Conservation (phyloP, 2,113 vertebrate species). For the Lamprologus sp. region DNA sequence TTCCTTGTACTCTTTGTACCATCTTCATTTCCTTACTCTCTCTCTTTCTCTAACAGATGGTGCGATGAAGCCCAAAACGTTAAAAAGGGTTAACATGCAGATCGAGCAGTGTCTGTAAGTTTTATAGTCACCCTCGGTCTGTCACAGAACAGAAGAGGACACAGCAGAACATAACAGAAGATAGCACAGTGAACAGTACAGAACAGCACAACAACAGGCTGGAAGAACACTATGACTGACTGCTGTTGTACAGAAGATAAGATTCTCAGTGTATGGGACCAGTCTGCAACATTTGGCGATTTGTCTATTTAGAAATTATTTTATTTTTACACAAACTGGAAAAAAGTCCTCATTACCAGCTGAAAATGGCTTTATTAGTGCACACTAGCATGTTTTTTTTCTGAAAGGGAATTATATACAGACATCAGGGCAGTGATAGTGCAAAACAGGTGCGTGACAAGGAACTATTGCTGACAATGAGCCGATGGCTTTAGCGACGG, state of each 20-base stretch:
- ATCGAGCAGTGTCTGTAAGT: conserved; percentile 18
- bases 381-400: neutral
- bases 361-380: neutral
- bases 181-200: neutral
- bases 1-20: neutral
- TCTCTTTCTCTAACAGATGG: conserved; percentile 39
- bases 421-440: neutral
- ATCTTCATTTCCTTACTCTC: neutral
- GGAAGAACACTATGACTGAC: neutral
- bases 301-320: neutral
- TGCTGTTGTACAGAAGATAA: neutral
- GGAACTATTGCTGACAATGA: neutral
- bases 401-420: neutral
- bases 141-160: neutral
- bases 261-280: neutral
- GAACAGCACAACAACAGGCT: neutral
- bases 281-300: neutral
- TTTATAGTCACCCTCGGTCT: neutral
- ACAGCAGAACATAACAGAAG: neutral
- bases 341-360: neutral
- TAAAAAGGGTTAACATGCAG: conserved; percentile 29
- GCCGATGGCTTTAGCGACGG: neutral
- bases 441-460: neutral
- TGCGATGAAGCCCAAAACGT: conserved; percentile 3
- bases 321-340: neutral